phyloP scores from a whole-genome alignment of 2,888 invertebrate species.

The Callinectes sapidus region DNA sequence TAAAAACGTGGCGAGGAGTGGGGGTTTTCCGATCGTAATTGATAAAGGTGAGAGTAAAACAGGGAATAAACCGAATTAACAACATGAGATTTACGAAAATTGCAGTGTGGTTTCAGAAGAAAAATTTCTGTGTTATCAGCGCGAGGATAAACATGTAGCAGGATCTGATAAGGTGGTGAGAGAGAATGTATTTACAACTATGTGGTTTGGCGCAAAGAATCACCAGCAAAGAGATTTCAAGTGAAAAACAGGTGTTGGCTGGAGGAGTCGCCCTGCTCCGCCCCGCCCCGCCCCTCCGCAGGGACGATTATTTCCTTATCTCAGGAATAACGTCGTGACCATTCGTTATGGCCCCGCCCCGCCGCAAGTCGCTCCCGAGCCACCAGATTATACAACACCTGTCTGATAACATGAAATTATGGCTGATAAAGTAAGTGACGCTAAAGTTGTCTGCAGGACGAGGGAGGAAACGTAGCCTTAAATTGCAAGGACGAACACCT shows the following conservation, averaged over 20 bases:
- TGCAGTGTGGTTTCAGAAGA: conserved; percentile 18
- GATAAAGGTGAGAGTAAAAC: conserved; percentile 7
- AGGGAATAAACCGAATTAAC: neutral
- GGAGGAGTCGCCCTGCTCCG: conserved; percentile 15
- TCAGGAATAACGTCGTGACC: conserved; percentile 57
- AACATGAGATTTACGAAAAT: conserved; percentile 27
- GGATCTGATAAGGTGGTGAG: conserved; percentile 28
- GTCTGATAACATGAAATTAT: conserved; percentile 56
- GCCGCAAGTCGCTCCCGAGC: conserved; percentile 51
- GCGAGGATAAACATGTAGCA: neutral
- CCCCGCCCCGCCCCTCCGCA: neutral
- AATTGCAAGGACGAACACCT: neutral
- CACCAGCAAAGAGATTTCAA: conserved; percentile 14
- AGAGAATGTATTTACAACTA: neutral
- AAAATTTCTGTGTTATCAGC: neutral
- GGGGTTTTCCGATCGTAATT: conserved; percentile 1
- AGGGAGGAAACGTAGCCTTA: conserved; percentile 43
- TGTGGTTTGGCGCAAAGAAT: conserved; percentile 31
- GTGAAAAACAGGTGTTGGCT: conserved; percentile 29
- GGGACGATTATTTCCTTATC: conserved; percentile 51
- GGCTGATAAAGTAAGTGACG: conserved; percentile 57
- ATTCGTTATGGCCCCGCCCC: conserved; percentile 9
- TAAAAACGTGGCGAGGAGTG: neutral
- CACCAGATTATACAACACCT: conserved; percentile 51
- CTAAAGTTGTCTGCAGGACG: conserved; percentile 51